Evolutionary conservation across 1,140 invertebrate genomes (phyloP).

Genomic region (Ceratosolen solmsi): DNA sequence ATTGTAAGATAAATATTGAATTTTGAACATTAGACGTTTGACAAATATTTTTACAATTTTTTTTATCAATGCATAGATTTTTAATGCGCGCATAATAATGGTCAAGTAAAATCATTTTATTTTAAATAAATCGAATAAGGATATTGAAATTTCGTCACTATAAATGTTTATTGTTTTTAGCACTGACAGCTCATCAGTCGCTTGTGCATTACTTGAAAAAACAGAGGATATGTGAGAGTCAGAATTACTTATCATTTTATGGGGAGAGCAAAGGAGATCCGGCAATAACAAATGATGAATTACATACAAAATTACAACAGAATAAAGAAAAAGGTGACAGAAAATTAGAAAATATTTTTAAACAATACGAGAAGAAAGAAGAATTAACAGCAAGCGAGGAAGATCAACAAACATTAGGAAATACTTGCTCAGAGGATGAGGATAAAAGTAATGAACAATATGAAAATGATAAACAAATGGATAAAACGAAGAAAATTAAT

Average conservation of each 20-base stretch:
- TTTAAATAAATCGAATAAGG: too few relatives aligned
- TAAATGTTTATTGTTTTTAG: conserved; percentile 59
- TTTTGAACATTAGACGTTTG: background rate
- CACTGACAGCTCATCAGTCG: conserved; percentile 73
- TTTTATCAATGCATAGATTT: too few relatives aligned
- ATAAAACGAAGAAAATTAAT: background rate
- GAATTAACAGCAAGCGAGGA: background rate
- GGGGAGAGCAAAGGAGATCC: conserved; percentile 73
- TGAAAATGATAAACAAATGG: conserved; percentile 56
- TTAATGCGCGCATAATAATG: too few relatives aligned
- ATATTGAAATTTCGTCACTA: too few relatives aligned
- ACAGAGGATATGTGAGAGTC: conserved; percentile 73
- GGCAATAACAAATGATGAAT: conserved; percentile 67
- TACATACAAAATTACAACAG: conserved; percentile 70
- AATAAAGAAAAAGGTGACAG: conserved; percentile 69
- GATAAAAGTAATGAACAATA: conserved; percentile 55
- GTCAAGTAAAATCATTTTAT: too few relatives aligned
- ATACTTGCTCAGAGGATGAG: background rate
- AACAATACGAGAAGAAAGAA: conserved; percentile 68
- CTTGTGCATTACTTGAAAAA: conserved; percentile 74
- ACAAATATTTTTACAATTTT: background rate
- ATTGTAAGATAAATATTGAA: too few relatives aligned
- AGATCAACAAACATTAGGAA: background rate
- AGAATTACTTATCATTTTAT: conserved; percentile 70
- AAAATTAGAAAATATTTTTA: conserved; percentile 72